Evolutionary conservation across 2,797 vertebrate genomes (phyloP).

Genomic region (Xenentodon cancila): DNA sequence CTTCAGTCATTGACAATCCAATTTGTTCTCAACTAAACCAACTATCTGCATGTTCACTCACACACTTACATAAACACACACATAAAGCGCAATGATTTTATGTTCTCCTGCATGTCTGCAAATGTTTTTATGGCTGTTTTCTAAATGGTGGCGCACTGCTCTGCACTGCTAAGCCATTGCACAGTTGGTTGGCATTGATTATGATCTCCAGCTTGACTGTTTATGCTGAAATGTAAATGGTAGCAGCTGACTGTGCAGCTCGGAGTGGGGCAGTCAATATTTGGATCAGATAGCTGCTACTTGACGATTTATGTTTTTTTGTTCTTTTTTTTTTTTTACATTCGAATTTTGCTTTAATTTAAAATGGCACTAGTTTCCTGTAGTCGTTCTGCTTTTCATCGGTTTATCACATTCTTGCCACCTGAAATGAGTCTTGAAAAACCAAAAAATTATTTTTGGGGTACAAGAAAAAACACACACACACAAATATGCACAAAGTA

Average conservation of each 20-base stretch:
- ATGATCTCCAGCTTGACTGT: slow-evolving; percentile 42
- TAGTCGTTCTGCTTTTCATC: too few relatives aligned
- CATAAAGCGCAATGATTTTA: too few relatives aligned
- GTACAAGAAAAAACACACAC: too few relatives aligned
- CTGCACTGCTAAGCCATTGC: not conserved
- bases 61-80: too few relatives aligned
- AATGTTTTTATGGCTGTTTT: slow-evolving; percentile 25
- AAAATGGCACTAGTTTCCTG: too few relatives aligned
- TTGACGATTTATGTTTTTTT: slow-evolving; percentile 18
- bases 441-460: too few relatives aligned
- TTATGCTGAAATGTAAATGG: slow-evolving; percentile 52
- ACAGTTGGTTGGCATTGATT: slow-evolving; percentile 26
- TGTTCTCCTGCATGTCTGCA: slow-evolving; percentile 1
- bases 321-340: not conserved
- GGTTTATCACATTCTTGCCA: too few relatives aligned
- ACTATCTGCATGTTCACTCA: not conserved
- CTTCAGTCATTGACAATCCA: slow-evolving; percentile 42
- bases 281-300: slow-evolving; percentile 23
- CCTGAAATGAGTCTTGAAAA: too few relatives aligned
- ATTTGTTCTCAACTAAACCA: too few relatives aligned
- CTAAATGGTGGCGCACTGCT: not conserved
- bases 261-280: slow-evolving; percentile 11
- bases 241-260: slow-evolving; percentile 15
- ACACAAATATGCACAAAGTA: too few relatives aligned
- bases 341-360: not conserved